Percentiles rank a stretch among this genome's conserved stretches.
Evolutionary conservation across 2,113 vertebrate genomes (phyloP).

Genomic region (Chionis minor): DNA sequence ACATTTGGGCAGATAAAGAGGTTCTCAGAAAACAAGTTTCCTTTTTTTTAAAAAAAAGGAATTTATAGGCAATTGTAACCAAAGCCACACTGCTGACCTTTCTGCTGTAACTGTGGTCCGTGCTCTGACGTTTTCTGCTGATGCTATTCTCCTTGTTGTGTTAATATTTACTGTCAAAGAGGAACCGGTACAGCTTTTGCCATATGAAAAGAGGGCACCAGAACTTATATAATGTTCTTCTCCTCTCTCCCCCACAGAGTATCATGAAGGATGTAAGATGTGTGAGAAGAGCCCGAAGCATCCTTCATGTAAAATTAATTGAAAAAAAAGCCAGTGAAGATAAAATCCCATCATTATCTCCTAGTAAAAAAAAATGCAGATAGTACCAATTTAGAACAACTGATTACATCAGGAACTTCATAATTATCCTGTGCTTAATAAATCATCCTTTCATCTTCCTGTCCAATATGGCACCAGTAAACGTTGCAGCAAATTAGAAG

Average conservation of each 20-base stretch:
- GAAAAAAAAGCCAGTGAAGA: background rate
- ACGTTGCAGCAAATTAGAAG: background rate
- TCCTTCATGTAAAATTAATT: slow-evolving; percentile 7
- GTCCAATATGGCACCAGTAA: background rate
- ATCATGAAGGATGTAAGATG: background rate
- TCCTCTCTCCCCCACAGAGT: background rate
- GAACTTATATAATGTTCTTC: background rate
- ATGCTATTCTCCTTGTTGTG: background rate
- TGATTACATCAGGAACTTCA: background rate
- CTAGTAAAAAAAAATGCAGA: background rate
- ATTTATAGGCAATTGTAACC: background rate
- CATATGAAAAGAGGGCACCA: background rate
- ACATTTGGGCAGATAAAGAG: background rate
- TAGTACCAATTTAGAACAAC: background rate
- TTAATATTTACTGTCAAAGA: background rate
- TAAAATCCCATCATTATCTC: background rate
- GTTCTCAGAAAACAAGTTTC: background rate
- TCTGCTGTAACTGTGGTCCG: background rate
- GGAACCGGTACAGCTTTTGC: background rate
- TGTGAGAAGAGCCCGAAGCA: background rate
- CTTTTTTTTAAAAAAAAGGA: background rate
- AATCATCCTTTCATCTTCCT: background rate
- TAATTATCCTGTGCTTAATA: background rate
- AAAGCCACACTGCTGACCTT: background rate
- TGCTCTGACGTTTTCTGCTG: background rate